Conservation (phyloP, 2,113 vertebrate species). For the Baryphthengus martii region DNA sequence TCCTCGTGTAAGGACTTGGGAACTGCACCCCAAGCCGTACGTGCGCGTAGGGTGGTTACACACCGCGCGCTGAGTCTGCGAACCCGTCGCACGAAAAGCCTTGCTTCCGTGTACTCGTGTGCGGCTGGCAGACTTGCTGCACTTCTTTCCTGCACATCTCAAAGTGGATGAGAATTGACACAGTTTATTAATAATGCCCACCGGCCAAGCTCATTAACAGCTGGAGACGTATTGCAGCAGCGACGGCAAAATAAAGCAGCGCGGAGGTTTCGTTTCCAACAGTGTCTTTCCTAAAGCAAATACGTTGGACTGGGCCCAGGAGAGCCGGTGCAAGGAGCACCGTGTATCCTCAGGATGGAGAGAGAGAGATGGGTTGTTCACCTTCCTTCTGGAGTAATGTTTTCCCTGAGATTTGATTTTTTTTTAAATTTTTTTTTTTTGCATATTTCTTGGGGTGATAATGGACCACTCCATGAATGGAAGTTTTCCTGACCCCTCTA, state of each 20-base stretch:
- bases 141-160: not conserved
- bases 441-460: not conserved
- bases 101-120: fast-evolving
- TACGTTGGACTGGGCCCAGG: not conserved
- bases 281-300: not conserved
- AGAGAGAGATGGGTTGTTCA: not conserved
- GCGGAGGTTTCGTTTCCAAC: not conserved
- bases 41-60: not conserved
- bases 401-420: not conserved
- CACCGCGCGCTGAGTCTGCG: fast-evolving
- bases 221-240: not conserved
- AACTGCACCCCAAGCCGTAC: not conserved
- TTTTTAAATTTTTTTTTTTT: too few relatives aligned
- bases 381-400: not conserved
- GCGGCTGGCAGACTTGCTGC: not conserved
- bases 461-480: not conserved
- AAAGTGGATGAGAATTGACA: not conserved
- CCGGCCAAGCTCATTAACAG: not conserved
- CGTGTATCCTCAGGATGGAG: fast-evolving
- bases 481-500: not conserved
- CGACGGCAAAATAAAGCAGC: not conserved
- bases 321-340: not conserved
- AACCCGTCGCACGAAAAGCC: not conserved
- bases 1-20: not conserved
- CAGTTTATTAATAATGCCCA: not conserved